phyloP scores from a whole-genome alignment of 1,140 invertebrate genomes.

The Portunus trituberculatus region DNA sequence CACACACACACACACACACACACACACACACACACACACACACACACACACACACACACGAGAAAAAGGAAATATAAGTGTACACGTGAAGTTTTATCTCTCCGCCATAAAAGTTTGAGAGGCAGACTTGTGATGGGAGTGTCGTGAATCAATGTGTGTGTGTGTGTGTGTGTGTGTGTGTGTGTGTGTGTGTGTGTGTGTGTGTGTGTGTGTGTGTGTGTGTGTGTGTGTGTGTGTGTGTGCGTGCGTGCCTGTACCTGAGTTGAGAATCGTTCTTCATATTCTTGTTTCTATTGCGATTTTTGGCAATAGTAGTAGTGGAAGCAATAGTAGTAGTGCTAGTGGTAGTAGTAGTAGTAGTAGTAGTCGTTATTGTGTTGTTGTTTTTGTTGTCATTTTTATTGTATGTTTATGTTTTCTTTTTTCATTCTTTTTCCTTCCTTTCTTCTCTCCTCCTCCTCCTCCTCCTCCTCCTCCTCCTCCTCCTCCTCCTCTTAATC shows the following conservation, averaged over 20 bases:
- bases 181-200: constrained; percentile 53
- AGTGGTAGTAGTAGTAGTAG: no score
- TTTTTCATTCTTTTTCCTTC: neutral
- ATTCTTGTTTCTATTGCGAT: no score
- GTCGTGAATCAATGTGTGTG: neutral
- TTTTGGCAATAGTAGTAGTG: no score
- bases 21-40: constrained; percentile 36
- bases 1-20: constrained; percentile 27
- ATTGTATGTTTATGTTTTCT: neutral
- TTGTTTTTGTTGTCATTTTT: neutral
- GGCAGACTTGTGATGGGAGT: neutral
- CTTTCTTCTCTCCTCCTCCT: neutral
- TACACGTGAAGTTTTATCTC: neutral
- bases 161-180: constrained; percentile 52
- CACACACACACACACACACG: constrained; percentile 23
- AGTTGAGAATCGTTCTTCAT: neutral
- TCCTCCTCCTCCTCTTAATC: neutral
- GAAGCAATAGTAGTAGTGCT: no score
- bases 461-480: neutral
- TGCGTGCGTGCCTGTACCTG: neutral
- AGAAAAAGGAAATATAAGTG: constrained; percentile 15
- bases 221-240: constrained; percentile 35
- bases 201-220: constrained; percentile 55
- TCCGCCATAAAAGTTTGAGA: neutral
- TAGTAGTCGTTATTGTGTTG: no score